These are phyloP conservation scores for Reticulitermes speratus DNA, from an alignment of 1,140 invertebrate species.

Conservation along the genomic window DNA sequence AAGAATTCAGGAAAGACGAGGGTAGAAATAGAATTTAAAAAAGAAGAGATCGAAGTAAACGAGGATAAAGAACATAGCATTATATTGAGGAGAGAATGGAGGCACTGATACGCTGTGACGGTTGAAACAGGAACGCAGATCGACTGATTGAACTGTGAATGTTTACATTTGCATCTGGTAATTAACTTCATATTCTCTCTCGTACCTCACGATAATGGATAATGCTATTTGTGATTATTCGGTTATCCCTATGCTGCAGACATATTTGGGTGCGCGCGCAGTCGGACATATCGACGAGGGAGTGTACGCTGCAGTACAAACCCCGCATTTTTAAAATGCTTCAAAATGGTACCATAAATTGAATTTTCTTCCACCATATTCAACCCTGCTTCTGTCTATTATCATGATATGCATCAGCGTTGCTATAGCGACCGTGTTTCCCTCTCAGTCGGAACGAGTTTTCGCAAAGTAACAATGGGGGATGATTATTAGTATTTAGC, in stretches of 20 bases:
- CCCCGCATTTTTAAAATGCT: constrained; percentile 5
- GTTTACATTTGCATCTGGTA: background rate
- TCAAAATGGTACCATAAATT: constrained; percentile 19
- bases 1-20: too few species aligned
- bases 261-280: background rate
- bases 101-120: too few species aligned
- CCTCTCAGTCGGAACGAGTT: constrained; percentile 8
- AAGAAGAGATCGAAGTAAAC: too few species aligned
- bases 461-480: constrained; percentile 15
- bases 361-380: constrained; percentile 16
- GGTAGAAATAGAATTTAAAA: too few species aligned
- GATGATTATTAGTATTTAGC: constrained; percentile 16
- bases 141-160: background rate
- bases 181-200: background rate
- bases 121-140: too few species aligned
- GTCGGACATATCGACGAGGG: background rate
- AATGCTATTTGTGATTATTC: constrained; percentile 9
- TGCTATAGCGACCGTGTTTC: background rate
- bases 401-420: constrained; percentile 5
- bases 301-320: background rate
- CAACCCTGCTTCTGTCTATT: background rate
- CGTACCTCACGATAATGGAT: background rate
- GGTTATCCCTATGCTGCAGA: background rate
- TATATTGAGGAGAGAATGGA: too few species aligned
- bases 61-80: too few species aligned